Evolutionary conservation across 2,113 vertebrate species (phyloP).

Genomic region (Neolamprologus fasciatus): DNA sequence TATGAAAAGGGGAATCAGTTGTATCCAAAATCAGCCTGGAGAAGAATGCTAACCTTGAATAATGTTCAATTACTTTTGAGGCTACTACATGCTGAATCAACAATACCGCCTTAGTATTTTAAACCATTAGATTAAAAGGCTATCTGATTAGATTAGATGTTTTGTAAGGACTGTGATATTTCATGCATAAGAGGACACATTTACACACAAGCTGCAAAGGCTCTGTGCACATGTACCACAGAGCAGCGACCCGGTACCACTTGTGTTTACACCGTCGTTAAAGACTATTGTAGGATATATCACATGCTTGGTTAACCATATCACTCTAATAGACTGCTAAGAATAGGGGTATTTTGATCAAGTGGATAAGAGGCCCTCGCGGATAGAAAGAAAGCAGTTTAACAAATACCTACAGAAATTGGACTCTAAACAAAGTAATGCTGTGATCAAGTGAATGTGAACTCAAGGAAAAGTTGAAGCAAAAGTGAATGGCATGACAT

Average conservation of each 20-base stretch:
- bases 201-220: neutral
- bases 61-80: neutral
- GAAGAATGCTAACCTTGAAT: neutral
- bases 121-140: neutral
- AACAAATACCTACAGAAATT: neutral
- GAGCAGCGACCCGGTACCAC: neutral
- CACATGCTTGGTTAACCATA: constrained; percentile 29
- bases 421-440: neutral
- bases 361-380: neutral
- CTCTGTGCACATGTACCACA: neutral
- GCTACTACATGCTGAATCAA: neutral
- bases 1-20: neutral
- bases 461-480: neutral
- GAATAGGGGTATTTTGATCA: constrained; percentile 40
- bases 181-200: neutral
- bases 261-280: constrained; percentile 32
- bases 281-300: constrained; percentile 3
- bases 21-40: neutral
- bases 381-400: neutral
- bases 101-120: neutral
- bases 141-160: neutral
- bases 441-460: neutral
- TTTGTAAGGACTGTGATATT: neutral
- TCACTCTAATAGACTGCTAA: constrained; percentile 43
- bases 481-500: neutral